Percentiles rank a stretch among this genome's conserved stretches.
Conservation (phyloP, 92 coral and sea anemone species). For the Galaxea fascicularis region DNA sequence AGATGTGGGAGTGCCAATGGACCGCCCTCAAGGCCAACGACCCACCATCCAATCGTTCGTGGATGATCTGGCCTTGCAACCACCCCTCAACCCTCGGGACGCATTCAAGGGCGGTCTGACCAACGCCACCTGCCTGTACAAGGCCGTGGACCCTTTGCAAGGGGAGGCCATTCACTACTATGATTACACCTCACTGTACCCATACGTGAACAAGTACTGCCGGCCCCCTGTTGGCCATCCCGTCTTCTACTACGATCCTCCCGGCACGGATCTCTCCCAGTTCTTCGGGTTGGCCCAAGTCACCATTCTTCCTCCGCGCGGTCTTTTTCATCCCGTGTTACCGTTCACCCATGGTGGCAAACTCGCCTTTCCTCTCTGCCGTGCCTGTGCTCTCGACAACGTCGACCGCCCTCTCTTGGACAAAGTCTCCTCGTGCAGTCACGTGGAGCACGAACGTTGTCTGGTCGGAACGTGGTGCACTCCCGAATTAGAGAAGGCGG, state of each 20-base stretch:
- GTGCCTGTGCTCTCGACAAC: neutral
- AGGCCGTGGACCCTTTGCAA: neutral
- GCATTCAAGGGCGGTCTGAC: constrained; percentile 3
- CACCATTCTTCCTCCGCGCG: neutral
- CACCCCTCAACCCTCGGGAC: neutral
- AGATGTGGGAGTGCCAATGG: neutral
- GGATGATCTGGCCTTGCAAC: neutral
- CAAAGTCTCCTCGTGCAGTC: neutral
- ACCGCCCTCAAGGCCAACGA: neutral
- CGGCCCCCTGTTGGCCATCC: constrained; percentile 1
- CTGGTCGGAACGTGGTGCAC: constrained; percentile 2
- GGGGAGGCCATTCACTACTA: constrained; percentile 1
- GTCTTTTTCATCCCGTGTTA: constrained; percentile 16
- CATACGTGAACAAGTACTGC: neutral
- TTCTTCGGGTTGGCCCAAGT: constrained; percentile 13
- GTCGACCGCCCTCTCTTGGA: neutral
- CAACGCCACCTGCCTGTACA: neutral
- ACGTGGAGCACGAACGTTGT: neutral
- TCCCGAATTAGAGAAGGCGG: neutral
- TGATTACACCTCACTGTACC: constrained; percentile 8
- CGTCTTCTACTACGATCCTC: neutral
- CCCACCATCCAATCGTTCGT: neutral
- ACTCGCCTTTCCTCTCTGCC: neutral
- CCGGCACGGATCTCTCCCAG: neutral
- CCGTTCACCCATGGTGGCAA: neutral